Base-by-base conservation (phyloP, 2,888 invertebrate species). In the Rhingia campestris region DNA sequence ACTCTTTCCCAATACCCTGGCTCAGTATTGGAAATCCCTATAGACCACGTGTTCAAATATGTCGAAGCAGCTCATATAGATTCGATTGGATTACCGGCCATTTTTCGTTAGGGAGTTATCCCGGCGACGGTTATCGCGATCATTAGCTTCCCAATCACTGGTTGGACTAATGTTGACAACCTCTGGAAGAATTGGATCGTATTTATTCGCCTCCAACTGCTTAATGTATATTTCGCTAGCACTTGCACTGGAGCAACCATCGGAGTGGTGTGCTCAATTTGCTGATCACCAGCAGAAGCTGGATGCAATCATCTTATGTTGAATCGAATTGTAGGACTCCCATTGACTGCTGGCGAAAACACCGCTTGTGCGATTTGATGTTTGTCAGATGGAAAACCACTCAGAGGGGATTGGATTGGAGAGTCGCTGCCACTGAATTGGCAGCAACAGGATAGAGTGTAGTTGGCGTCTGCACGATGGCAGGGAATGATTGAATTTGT, bases 401-500 rank as follows among this genome's bases (percentile, higher is more conserved):
- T 80, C 7, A 80, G 33, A 1, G 80, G 74, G 2, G 84, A 74
- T 72, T n/a, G n/a, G n/a, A n/a, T n/a, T 84, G 84, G 37, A 84
- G 80, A 10, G 84, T 70, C 12, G 74, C 66, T 9, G 76, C 72
- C 0, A 76, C 77, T 9, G 75, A 45, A 37, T 58, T 86, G 22
- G 69, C 53, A 9, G 63, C 76, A 45, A 79, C 81, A 10, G 75
- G 75, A 54, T 80, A 84, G 3, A 72, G 64, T 43, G 72, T 35
- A 4, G 85, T 49, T 45, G 82, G 73, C 6, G 75, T 73, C 58
- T 81, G 81, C 49, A 81, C 81, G 51, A 88, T 76, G 49, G 92
- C 92, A 81, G 94, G 92, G 90, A 94, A 97, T 89, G 94, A 95
- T 90, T 96, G 96, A 91, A n/a, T 97, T 97, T 70, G 96, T 97